A percentile compares a stretch with the other conserved stretches of the same genome.
These are phyloP conservation scores for Perccottus glenii DNA, from an alignment of 2,113 vertebrate genomes.

Conservation along the genomic window DNA sequence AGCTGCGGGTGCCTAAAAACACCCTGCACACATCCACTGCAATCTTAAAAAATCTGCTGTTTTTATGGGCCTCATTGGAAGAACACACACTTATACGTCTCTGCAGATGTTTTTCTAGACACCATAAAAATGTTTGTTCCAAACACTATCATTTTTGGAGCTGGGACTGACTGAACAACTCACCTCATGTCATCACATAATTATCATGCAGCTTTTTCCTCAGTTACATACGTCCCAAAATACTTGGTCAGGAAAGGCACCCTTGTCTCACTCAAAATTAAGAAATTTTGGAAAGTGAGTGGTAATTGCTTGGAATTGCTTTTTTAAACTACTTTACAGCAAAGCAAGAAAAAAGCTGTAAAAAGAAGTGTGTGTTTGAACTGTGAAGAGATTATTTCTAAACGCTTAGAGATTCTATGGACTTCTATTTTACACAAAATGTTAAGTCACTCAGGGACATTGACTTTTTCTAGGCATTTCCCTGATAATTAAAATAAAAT, in stretches of 20 bases:
- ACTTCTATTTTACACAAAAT: too few relatives aligned
- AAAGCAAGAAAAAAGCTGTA: neutral
- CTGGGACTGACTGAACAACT: slow-evolving; percentile 9
- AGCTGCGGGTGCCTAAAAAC: slow-evolving; percentile 65
- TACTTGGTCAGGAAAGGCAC: slow-evolving; percentile 1
- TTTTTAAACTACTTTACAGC: neutral
- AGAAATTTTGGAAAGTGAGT: neutral
- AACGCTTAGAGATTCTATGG: too few relatives aligned
- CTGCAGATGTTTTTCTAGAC: slow-evolving; percentile 27
- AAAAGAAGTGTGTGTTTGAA: too few relatives aligned
- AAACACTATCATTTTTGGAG: slow-evolving; percentile 34
- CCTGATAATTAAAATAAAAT: too few relatives aligned
- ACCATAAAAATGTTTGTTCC: slow-evolving; percentile 37
- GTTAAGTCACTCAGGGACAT: too few relatives aligned
- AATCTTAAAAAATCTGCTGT: slow-evolving; percentile 47
- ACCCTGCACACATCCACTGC: slow-evolving; percentile 39
- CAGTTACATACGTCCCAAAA: slow-evolving; percentile 14
- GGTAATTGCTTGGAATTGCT: neutral
- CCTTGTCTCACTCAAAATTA: slow-evolving; percentile 4
- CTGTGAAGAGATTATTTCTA: too few relatives aligned
- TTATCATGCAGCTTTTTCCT: slow-evolving; percentile 21
- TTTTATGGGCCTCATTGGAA: slow-evolving; percentile 42
- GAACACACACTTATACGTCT: slow-evolving; percentile 18
- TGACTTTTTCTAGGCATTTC: too few relatives aligned
- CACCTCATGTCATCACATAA: slow-evolving; percentile 10